These are phyloP conservation scores for Simalia tracyae DNA, from an alignment of 2,797 vertebrate species.

Conservation along the genomic window DNA sequence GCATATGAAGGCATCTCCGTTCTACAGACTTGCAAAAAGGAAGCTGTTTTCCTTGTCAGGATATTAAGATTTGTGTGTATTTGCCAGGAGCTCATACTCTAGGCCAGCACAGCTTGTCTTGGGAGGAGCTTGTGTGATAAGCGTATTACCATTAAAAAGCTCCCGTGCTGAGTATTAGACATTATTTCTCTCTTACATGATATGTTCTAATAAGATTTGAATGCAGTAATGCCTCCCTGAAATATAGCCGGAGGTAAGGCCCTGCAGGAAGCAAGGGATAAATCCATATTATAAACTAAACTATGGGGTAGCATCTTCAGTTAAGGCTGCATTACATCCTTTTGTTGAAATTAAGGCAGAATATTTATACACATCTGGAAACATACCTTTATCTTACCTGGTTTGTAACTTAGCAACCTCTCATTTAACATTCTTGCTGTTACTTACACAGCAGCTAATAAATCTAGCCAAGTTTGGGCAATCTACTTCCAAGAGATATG, in stretches of 20 bases:
- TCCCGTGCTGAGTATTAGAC: slow-evolving; percentile 61
- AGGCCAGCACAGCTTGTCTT: slow-evolving; percentile 50
- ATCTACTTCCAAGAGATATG: slow-evolving; percentile 40
- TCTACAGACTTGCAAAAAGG: slow-evolving; percentile 49
- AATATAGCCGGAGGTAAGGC: slow-evolving; percentile 59
- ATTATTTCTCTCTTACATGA: slow-evolving; percentile 59
- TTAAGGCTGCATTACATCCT: slow-evolving; percentile 23
- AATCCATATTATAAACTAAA: slow-evolving; percentile 56
- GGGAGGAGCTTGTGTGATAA: slow-evolving; percentile 56
- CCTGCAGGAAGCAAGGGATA: slow-evolving; percentile 43
- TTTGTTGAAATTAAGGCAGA: slow-evolving; percentile 58
- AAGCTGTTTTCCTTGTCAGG: slow-evolving; percentile 34
- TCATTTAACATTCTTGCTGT: slow-evolving; percentile 61
- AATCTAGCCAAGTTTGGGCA: slow-evolving; percentile 50
- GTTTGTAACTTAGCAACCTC: slow-evolving; percentile 73
- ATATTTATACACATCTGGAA: slow-evolving; percentile 65
- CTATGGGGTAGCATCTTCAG: slow-evolving; percentile 28
- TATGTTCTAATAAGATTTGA: slow-evolving; percentile 52
- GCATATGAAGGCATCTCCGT: slow-evolving; percentile 48
- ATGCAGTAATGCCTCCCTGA: slow-evolving; percentile 56
- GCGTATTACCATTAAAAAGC: slow-evolving; percentile 65
- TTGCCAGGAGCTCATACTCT: slow-evolving; percentile 54
- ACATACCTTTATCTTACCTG: slow-evolving; percentile 60
- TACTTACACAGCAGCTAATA: slow-evolving; percentile 57
- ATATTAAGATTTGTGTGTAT: slow-evolving; percentile 56